phyloP scores from a whole-genome alignment of 1,140 invertebrate genomes.

The Anastrepha ludens region DNA sequence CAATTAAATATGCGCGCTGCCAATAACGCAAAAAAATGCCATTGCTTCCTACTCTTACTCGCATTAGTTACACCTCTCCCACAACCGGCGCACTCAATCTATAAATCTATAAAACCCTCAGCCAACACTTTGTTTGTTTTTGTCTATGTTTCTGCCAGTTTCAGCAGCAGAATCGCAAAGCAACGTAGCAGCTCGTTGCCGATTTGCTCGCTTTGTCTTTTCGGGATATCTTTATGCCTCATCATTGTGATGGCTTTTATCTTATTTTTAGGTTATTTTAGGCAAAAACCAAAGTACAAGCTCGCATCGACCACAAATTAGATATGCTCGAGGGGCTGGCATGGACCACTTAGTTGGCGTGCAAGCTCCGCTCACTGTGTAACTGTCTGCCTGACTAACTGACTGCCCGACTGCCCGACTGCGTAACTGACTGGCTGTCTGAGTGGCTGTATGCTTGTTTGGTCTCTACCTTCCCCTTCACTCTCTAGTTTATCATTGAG shows the following conservation, averaged over 20 bases:
- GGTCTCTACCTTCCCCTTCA: neutral
- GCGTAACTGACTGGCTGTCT: neutral
- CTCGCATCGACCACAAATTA: conserved; percentile 45
- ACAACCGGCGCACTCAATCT: too few species aligned
- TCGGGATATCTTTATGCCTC: neutral
- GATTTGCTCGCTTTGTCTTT: neutral
- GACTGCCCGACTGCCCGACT: neutral
- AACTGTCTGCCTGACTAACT: neutral
- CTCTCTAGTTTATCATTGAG: neutral
- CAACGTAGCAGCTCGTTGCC: neutral
- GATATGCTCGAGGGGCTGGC: conserved; percentile 43
- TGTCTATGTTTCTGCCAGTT: neutral
- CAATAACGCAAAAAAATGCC: neutral
- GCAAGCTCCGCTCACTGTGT: neutral
- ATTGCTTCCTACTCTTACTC: neutral
- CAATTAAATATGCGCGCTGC: conserved; percentile 32
- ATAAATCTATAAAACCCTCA: neutral
- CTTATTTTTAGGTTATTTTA: conserved; percentile 27
- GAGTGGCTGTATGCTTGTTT: neutral
- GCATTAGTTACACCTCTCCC: too few species aligned
- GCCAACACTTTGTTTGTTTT: neutral
- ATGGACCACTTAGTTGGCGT: conserved; percentile 27
- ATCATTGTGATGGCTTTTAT: conserved; percentile 25
- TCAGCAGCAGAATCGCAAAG: neutral
- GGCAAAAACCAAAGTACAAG: conserved; percentile 36